Evolutionary conservation across 2,797 vertebrate species (phyloP).

Genomic region (Melanotaenia maccullochi): DNA sequence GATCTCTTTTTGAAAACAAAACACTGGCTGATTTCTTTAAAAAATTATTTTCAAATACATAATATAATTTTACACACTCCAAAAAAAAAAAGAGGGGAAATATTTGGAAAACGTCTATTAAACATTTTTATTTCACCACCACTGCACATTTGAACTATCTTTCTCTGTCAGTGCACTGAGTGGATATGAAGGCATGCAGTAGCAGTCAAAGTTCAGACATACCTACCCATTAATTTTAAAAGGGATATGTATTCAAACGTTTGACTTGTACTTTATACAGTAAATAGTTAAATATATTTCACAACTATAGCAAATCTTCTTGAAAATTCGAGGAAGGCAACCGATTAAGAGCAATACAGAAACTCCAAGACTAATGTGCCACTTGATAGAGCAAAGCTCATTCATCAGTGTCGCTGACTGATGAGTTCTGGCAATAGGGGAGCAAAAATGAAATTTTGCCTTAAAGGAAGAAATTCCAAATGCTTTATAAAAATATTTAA

Average conservation of each 20-base stretch:
- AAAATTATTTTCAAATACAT: too few species aligned
- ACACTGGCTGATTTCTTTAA: too few species aligned
- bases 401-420: conserved; percentile 40
- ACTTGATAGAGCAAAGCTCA: conserved; percentile 25
- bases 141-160: too few species aligned
- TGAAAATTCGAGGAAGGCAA: conserved; percentile 12
- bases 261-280: neutral
- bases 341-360: conserved; percentile 30
- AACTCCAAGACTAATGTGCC: conserved; percentile 19
- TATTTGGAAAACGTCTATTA: too few species aligned
- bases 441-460: conserved; percentile 14
- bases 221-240: too few species aligned
- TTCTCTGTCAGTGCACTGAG: too few species aligned
- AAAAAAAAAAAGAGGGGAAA: too few species aligned
- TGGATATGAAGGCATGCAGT: too few species aligned
- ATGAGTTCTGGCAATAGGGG: conserved; percentile 5
- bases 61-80: too few species aligned
- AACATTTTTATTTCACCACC: too few species aligned
- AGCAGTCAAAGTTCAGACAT: too few species aligned
- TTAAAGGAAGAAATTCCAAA: conserved; percentile 6
- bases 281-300: conserved; percentile 11
- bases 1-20: too few species aligned
- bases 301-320: conserved; percentile 4
- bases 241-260: neutral
- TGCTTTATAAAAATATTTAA: neutral